These are phyloP conservation scores for Stercorarius parasiticus DNA, from an alignment of 2,113 vertebrate genomes.

Conservation along the genomic window DNA sequence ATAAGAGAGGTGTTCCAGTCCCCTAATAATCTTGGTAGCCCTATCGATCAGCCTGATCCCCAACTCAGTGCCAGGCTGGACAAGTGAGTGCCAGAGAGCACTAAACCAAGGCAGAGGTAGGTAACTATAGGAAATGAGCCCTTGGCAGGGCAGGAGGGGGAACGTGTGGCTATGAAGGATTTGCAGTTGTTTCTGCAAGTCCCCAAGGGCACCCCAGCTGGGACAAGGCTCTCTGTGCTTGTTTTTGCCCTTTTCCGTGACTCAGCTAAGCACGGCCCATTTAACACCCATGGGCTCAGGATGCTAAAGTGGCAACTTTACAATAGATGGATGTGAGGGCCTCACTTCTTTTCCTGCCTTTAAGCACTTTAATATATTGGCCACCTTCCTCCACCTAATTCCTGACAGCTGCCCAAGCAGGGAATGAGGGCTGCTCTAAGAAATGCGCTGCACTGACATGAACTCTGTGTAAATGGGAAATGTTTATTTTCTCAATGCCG, in stretches of 20 bases:
- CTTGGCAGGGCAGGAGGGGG: neutral
- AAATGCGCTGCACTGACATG: neutral
- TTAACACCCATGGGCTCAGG: slow-evolving; percentile 62
- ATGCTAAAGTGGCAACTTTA: slow-evolving; percentile 68
- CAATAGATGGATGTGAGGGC: slow-evolving; percentile 70
- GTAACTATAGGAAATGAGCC: neutral
- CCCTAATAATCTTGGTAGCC: no score
- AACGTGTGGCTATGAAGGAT: neutral
- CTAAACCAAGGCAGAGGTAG: neutral
- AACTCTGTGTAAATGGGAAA: slow-evolving; percentile 17
- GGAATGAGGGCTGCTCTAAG: slow-evolving; percentile 9
- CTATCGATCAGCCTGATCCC: neutral
- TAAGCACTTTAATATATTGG: slow-evolving; percentile 51
- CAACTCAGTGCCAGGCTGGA: neutral
- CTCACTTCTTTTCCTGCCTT: slow-evolving; percentile 65
- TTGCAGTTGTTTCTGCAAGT: neutral
- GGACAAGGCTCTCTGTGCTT: neutral
- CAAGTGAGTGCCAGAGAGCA: neutral
- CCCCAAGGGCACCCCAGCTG: slow-evolving; percentile 19
- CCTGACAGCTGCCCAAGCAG: slow-evolving; percentile 62
- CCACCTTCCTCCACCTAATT: slow-evolving; percentile 64
- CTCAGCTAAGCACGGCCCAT: slow-evolving; percentile 42
- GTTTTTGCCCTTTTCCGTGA: slow-evolving; percentile 63
- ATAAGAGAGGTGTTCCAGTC: no score
- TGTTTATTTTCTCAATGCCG: neutral